These are phyloP conservation scores for Kuschelorhynchus macadamiae DNA, from an alignment of 2,888 invertebrate species.

Conservation along the genomic window DNA sequence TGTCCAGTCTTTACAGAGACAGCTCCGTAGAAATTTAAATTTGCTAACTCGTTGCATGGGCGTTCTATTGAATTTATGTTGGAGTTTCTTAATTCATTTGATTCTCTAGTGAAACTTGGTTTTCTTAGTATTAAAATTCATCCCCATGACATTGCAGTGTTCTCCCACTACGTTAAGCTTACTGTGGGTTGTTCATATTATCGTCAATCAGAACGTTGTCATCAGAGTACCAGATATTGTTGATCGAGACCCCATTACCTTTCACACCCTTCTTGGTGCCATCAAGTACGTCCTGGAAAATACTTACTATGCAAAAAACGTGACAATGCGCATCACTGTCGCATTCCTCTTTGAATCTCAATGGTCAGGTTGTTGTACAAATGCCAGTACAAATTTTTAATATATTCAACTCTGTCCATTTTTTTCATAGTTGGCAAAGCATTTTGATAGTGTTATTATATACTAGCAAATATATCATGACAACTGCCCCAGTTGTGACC, in stretches of 20 bases:
- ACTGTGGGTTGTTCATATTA: constrained; percentile 7
- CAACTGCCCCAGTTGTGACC: too few species aligned
- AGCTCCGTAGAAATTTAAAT: not conserved
- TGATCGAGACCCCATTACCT: constrained; percentile 4
- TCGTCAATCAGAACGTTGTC: constrained; percentile 9
- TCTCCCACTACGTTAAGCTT: constrained; percentile 6
- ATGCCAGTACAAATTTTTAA: too few species aligned
- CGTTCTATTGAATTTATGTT: not conserved
- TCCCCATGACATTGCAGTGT: not conserved
- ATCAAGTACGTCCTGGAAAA: too few species aligned
- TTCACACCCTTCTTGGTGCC: too few species aligned
- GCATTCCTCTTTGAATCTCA: too few species aligned
- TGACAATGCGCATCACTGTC: too few species aligned
- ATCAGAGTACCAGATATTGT: not conserved
- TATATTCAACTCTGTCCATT: too few species aligned
- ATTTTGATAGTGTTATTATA: too few species aligned
- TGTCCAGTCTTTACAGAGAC: not conserved
- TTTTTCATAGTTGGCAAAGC: too few species aligned
- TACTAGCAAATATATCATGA: too few species aligned
- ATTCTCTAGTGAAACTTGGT: constrained; percentile 5
- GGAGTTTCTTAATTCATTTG: constrained; percentile 1
- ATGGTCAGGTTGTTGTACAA: too few species aligned
- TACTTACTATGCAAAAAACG: too few species aligned
- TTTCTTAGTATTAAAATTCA: constrained; percentile 8
- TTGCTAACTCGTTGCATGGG: not conserved